A percentile compares a stretch with the other conserved stretches of the same genome.
Conservation (phyloP, 2,797 vertebrate species). For the Danio tinwini region DNA sequence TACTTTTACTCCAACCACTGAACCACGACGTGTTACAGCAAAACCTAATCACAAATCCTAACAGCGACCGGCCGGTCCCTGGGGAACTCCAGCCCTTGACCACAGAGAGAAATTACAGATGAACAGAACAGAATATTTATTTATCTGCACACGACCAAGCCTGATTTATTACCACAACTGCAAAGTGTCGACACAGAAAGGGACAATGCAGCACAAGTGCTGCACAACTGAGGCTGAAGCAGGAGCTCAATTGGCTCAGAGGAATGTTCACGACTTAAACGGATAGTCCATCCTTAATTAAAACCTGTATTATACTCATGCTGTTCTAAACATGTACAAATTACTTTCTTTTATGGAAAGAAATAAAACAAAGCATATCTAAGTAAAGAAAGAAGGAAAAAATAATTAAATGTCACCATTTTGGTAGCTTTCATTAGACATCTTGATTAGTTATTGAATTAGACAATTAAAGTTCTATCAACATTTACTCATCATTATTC, state of each 20-base stretch:
- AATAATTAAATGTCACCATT: background rate
- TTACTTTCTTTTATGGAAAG: background rate
- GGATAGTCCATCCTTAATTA: background rate
- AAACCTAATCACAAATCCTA: slow-evolving; percentile 37
- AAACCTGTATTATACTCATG: background rate
- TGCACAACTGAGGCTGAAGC: background rate
- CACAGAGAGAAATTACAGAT: slow-evolving; percentile 14
- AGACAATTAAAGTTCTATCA: background rate
- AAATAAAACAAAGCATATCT: too few relatives aligned
- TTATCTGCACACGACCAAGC: background rate
- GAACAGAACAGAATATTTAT: slow-evolving; percentile 29
- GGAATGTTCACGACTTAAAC: background rate
- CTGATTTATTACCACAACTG: slow-evolving; percentile 16
- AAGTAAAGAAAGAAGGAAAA: background rate
- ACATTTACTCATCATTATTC: too few relatives aligned
- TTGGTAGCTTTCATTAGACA: background rate
- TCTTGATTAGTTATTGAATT: background rate
- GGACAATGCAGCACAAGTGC: slow-evolving; percentile 4
- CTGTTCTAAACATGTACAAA: background rate
- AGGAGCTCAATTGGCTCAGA: slow-evolving; percentile 12
- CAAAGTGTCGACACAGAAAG: slow-evolving; percentile 16
- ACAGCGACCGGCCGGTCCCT: background rate
- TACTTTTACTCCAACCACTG: slow-evolving; percentile 31
- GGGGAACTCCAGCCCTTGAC: slow-evolving; percentile 6
- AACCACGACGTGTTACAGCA: slow-evolving; percentile 41